A percentile compares a stretch with the other conserved stretches of the same genome.
Evolutionary conservation across 2,797 vertebrate genomes (phyloP).

Genomic region (Enteromius anoplus): DNA sequence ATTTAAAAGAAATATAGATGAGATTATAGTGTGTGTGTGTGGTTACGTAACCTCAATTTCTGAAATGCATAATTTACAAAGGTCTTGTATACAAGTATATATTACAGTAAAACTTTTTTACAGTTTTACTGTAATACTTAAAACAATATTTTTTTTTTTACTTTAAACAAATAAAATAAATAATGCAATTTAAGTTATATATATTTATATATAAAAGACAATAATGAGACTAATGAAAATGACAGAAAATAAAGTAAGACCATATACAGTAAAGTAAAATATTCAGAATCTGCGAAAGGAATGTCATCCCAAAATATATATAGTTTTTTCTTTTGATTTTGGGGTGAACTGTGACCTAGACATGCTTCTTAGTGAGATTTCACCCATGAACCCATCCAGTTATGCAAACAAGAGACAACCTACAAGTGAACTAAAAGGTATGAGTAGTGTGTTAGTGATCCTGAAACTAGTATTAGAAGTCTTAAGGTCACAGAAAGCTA

Average conservation of each 20-base stretch:
- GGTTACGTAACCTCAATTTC: not conserved
- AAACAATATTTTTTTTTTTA: not conserved
- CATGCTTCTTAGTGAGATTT: not conserved
- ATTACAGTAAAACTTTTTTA: too few relatives aligned
- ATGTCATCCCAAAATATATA: not conserved
- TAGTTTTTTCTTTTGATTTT: slow-evolving; percentile 9
- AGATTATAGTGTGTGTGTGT: not conserved
- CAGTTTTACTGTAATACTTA: too few relatives aligned
- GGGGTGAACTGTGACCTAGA: not conserved
- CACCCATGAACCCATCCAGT: not conserved
- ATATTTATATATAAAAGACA: too few relatives aligned
- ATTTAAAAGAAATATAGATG: not conserved
- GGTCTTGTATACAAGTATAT: not conserved
- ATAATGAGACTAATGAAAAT: not conserved
- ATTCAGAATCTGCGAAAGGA: not conserved
- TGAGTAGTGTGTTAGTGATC: not conserved
- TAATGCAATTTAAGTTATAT: not conserved
- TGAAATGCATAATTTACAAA: not conserved
- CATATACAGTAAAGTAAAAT: not conserved
- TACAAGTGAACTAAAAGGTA: not conserved
- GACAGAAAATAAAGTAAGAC: not conserved
- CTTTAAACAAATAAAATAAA: not conserved
- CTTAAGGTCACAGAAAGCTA: not conserved
- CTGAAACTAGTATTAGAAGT: not conserved
- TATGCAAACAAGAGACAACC: not conserved